phyloP scores from a whole-genome alignment of 2,113 vertebrate species.

The Mixornis gularis region DNA sequence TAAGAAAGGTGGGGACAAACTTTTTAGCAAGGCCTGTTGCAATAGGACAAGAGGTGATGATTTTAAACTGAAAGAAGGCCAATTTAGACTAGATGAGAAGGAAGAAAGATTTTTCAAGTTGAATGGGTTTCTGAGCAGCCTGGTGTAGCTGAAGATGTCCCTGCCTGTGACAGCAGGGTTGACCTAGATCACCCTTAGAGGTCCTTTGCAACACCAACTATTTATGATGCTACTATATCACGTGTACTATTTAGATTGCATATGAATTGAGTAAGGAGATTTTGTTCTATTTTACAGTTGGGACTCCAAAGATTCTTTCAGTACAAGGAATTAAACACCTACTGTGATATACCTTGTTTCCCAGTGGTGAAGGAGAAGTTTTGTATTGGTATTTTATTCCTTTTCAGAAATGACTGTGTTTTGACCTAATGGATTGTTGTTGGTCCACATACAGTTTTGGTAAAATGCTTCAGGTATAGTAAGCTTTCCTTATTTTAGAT shows the following conservation, averaged over 20 bases:
- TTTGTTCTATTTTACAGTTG: not conserved
- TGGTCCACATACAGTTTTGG: not conserved
- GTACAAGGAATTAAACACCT: not conserved
- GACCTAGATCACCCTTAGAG: not conserved
- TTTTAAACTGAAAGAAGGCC: not conserved
- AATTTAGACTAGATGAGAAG: not conserved
- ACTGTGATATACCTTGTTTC: not conserved
- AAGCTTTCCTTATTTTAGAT: not conserved
- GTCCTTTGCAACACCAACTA: not conserved
- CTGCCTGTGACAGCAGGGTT: not conserved
- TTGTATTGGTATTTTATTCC: not conserved
- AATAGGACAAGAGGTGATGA: not conserved
- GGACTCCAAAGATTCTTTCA: not conserved
- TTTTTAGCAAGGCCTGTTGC: not conserved
- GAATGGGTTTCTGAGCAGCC: not conserved
- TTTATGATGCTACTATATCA: not conserved
- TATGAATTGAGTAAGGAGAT: not conserved
- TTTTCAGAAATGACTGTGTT: not conserved
- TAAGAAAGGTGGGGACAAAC: not conserved
- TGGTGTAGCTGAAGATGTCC: not conserved
- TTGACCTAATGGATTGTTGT: not conserved
- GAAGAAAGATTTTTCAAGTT: not conserved
- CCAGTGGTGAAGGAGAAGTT: not conserved
- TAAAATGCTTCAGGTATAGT: not conserved
- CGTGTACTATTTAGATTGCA: not conserved